Base-by-base conservation (phyloP, 2,113 vertebrate genomes). In the Periophthalmodon schlosseri region DNA sequence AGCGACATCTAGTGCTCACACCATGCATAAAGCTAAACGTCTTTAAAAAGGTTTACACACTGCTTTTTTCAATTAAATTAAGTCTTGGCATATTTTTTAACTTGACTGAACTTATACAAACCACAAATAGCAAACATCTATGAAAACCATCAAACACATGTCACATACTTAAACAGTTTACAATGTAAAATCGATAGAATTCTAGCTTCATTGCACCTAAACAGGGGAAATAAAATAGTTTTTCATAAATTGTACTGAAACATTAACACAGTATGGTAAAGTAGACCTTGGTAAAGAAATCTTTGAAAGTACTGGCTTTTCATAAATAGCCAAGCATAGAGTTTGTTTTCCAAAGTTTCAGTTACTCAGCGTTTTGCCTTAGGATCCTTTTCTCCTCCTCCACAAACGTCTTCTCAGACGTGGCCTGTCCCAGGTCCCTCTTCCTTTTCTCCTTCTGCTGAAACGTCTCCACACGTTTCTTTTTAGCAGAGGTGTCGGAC, bases 371-470 rank as follows among this genome's bases (percentile, higher is more conserved):
- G 6, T 83, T 89, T 81, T 95, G 94, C 70, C 94, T 81, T 36
- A 95, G 92, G 84, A 95, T 94, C 73, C 94, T 85, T 84, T 95
- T 95, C 87, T 95, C 94, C 72, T 95, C 94, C 68, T 95, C 94
- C 0, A 95, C 94, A 71, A 95, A 95, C 69, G 84, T 95, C 87
- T 95, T 94, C 77, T 95, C 94, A 13, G 94, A 93, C 0, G 93
- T 95, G 61, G 94, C 94, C 54, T 95, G 94, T 24, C 94, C 94
- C 72, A 93, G 14, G 14, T 95, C 94, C 46, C 94, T 76, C 89
- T 96, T 98, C 85, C 95, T 95, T 91, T 94, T 95, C 82, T 96
- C 97, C 54, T 94, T 93, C 88, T 96, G 93, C 74, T 96, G 95
- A 89, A 95, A 96, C 49, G 92, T 93, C 80, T 96, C 95, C 69